Percentiles rank a stretch among this genome's conserved stretches.
Conservation (phyloP, 2,113 vertebrate genomes). For the Lonchura striata region DNA sequence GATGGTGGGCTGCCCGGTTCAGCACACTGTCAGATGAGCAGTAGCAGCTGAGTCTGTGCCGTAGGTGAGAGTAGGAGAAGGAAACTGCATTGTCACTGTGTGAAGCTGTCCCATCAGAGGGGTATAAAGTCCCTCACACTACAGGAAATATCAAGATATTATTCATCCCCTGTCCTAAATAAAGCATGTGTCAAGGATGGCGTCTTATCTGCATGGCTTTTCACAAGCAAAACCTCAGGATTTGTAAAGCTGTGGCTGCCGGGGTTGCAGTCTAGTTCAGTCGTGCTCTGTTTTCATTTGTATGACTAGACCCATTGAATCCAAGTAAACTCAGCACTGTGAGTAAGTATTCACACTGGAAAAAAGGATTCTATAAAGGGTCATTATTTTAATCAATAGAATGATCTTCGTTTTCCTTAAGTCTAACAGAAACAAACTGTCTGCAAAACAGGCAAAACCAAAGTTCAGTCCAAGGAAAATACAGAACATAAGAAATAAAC, state of each 20-base stretch:
- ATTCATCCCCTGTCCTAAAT: neutral
- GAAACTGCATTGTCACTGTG: neutral
- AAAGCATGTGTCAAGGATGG: neutral
- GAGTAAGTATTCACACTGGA: neutral
- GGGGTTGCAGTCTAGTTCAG: neutral
- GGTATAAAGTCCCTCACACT: neutral
- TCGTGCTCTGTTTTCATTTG: neutral
- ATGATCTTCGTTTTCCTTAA: neutral
- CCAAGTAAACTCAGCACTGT: neutral
- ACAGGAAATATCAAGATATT: neutral
- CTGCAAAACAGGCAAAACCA: neutral
- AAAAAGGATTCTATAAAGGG: neutral
- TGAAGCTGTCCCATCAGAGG: neutral
- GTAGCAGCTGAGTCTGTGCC: neutral
- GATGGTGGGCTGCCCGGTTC: neutral
- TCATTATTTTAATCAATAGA: neutral
- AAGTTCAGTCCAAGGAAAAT: neutral
- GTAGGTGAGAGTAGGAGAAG: rapidly evolving
- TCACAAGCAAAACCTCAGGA: neutral
- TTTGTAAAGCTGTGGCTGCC: neutral
- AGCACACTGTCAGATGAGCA: neutral
- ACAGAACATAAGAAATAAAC: neutral
- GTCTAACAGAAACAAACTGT: neutral
- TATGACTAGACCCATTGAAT: neutral
- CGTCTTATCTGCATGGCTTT: neutral